Evolutionary conservation across 2,113 vertebrate genomes (phyloP).

Genomic region (Lepidothrix coronata): DNA sequence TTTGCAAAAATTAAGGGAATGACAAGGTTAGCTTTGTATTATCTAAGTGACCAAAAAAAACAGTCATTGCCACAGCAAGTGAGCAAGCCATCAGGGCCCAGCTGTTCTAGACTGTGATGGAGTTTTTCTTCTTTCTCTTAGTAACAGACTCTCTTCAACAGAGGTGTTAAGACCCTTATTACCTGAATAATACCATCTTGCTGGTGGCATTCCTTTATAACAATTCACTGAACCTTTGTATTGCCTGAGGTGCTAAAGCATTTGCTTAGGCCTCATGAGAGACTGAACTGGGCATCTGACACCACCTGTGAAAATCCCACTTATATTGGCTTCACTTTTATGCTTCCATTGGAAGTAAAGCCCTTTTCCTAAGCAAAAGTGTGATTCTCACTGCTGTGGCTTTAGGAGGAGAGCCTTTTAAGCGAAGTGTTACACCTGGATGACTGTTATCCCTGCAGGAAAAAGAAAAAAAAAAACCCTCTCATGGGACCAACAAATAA

Average conservation of each 20-base stretch:
- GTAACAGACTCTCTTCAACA: neutral
- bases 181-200: neutral
- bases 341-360: neutral
- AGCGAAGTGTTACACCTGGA: conserved; percentile 15
- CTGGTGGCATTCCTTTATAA: neutral
- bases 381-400: neutral
- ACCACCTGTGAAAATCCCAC: neutral
- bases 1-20: conserved; percentile 26
- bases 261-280: neutral
- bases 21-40: conserved; percentile 7
- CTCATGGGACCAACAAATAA: conserved; percentile 6
- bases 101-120: neutral
- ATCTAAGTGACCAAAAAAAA: neutral
- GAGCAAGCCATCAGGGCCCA: neutral
- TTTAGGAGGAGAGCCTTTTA: conserved; percentile 42
- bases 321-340: neutral
- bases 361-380: neutral
- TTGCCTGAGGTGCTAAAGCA: neutral
- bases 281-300: neutral
- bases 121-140: neutral
- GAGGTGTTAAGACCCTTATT: neutral
- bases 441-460: conserved; percentile 14
- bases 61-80: neutral
- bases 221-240: neutral
- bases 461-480: neutral